Evolutionary conservation across 2,888 invertebrate species (phyloP), one percentile per base, ranked within the genome.

Genomic region (Napeogenes inachia): DNA sequence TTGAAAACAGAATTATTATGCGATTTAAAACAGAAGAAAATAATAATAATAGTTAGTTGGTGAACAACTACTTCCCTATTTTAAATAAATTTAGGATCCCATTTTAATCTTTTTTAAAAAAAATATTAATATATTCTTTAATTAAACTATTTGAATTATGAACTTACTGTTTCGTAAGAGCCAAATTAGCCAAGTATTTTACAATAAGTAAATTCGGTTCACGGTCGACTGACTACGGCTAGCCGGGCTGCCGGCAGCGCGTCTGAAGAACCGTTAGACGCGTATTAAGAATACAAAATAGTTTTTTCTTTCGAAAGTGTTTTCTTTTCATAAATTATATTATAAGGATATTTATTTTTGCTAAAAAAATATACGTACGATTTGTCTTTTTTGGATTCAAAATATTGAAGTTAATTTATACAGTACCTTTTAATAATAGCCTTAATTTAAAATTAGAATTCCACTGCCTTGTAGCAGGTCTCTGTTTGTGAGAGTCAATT

Each of bases 211-310:
- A 2, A 64, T 55, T 57, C 35, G 55, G 57, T 59, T 60, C 59
- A 62, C 50, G 60, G 60, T 45, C 42, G 57, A 60, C 45, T 38
- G 54, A 35, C 60, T 21, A 57, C 13, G 50, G 57, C 58, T 55
- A 4, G 21, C 21, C 21, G 21, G 21, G 21, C 21, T 21, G 21
- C 21, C 21, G 45, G 60, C 33, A 56, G 56, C 66, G 57, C 60
- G 62, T 62, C 60, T 67, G 50, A 46, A 54, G 60, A 60, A 56
- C 73, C 73, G 75, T 72, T 73, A 74, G 67, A 54, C 65, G 53
- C 66, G 63, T 61, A 61, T 45, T 54, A 54, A 57, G 75, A 72
- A 75, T 75, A 73, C 69, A 64, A 71, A 75, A 63, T 61, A 71
- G 69, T 62, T 62, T 57, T 57, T 57, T 53, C 47, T 56, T 64